Evolutionary conservation across 2,113 vertebrate species (phyloP).

Genomic region (Mustelus asterias): DNA sequence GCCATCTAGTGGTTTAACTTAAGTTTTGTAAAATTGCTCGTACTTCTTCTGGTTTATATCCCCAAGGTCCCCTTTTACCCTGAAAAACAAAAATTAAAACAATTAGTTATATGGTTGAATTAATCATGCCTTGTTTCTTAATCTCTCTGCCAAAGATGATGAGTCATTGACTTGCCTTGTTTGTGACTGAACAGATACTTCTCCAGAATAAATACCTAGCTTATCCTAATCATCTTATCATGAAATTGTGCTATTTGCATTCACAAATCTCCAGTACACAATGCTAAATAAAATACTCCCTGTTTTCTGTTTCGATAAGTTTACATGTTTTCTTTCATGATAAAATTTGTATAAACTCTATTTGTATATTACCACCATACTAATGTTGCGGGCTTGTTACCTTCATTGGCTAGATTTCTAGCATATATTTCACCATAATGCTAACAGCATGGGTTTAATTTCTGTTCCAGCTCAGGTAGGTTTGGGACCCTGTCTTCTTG

Average conservation of each 20-base stretch:
- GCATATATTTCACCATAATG: background rate
- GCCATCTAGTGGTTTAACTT: slow-evolving; percentile 44
- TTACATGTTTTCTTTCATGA: background rate
- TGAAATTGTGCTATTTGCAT: background rate
- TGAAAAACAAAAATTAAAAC: slow-evolving; percentile 49
- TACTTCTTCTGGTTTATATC: slow-evolving; percentile 72
- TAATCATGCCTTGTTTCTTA: background rate
- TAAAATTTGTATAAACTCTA: background rate
- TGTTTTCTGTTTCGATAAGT: background rate
- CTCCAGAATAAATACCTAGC: background rate
- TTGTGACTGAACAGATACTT: background rate
- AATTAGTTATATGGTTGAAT: background rate
- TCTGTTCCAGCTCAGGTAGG: background rate
- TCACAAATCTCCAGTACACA: too few species aligned
- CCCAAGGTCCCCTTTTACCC: slow-evolving; percentile 74
- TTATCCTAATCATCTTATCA: background rate
- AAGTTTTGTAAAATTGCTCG: slow-evolving; percentile 67
- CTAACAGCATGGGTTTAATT: background rate
- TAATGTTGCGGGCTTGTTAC: background rate
- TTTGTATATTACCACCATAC: background rate
- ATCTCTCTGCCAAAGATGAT: background rate
- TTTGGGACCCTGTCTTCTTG: background rate
- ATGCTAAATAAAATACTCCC: too few species aligned
- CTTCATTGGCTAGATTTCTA: background rate
- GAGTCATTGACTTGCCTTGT: background rate